Base-by-base conservation (phyloP, 1,140 invertebrate species). In the Eumaeus atala region DNA sequence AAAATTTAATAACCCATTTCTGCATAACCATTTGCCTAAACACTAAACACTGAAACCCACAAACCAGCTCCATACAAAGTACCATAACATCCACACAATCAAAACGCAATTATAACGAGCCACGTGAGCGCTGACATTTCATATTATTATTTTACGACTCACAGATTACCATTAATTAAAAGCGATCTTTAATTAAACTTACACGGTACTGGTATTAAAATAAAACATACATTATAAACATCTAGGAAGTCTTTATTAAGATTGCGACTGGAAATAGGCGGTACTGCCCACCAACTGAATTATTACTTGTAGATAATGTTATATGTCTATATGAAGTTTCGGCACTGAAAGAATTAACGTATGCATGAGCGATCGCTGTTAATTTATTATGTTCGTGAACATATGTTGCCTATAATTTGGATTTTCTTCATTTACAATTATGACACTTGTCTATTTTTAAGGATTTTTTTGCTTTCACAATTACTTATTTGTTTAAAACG, bases 201-300 rank as follows among this genome's bases (percentile, higher is more conserved):
- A 70, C 71, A 75, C 59, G 54, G 48, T 48, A 75, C 74, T 70
- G 72, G 74, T 65, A 81, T 78, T 73, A 72, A 76, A 86, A 83
- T 70, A 74, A 79, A 74, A 77, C 76, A 75, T 58, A 55, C 75
- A 67, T 70, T 71, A 67, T 65, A 76, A 55, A 74, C 67, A 76
- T 62, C 74, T 83, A 86, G 83, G 81, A 84, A 86, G 79, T 86
- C 77, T 86, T 86, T 83, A 86, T 86, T 80, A 74, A 83, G 74
- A 84, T 83, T 84, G 74, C 72, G 74, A 83, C 71, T 78, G 75
- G 73, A 74, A 84, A 84, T 72, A 74, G 83, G 80, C 83, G 83
- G 77, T 36, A 49, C 67, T 50, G 61, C 65, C 66, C 65, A 77
- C 77, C n/a, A 81, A 76, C 76, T 75, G 70, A 76, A 81, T 84